Percentiles rank a stretch among this genome's conserved stretches.
These are phyloP conservation scores for Castor canadensis DNA, from an alignment of 2,113 vertebrate species.

Conservation along the genomic window DNA sequence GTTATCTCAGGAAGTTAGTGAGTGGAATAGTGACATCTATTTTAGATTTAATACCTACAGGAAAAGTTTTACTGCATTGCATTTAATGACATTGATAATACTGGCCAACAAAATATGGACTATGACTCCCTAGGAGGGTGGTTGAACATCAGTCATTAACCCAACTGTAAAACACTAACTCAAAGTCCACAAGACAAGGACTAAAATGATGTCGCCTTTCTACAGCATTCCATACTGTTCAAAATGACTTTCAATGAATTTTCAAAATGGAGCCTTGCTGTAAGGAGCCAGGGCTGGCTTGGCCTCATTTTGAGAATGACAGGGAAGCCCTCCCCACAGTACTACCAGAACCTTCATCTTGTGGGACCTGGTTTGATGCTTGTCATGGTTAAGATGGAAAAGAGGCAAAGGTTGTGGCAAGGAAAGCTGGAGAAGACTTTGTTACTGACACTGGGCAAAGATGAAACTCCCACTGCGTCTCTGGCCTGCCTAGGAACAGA, in stretches of 20 bases:
- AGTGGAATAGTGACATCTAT: neutral
- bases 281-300: neutral
- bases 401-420: neutral
- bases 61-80: neutral
- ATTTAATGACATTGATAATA: neutral
- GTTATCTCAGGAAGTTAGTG: neutral
- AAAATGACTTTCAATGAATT: neutral
- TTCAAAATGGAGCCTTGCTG: neutral
- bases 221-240: neutral
- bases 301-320: neutral
- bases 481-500: neutral
- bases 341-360: neutral
- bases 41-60: neutral
- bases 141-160: neutral
- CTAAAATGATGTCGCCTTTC: neutral
- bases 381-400: neutral
- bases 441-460: no score
- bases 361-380: neutral
- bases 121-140: neutral
- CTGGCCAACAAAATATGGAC: neutral
- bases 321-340: neutral
- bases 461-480: neutral
- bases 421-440: no score
- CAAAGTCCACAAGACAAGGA: neutral
- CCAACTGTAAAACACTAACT: neutral